Evolutionary conservation across 2,797 vertebrate species (phyloP).

Genomic region (Chelon auratus): DNA sequence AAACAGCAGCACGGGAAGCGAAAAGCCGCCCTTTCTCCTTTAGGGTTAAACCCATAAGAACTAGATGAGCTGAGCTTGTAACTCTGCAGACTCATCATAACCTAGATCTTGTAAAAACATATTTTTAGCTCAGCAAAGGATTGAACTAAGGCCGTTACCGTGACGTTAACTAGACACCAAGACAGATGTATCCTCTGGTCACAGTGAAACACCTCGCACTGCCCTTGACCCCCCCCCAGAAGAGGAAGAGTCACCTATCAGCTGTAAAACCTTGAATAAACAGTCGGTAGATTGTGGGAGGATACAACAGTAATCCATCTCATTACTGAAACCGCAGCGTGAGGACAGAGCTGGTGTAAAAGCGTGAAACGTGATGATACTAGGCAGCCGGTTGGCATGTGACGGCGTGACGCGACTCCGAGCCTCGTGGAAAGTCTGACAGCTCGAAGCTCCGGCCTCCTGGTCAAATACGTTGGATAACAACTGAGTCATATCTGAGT

Average conservation of each 20-base stretch:
- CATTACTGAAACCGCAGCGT: conserved; percentile 7
- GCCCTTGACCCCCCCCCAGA: neutral
- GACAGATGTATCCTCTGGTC: no score
- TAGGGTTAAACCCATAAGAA: neutral
- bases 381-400: conserved; percentile 3
- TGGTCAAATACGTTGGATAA: conserved; percentile 1
- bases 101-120: conserved; percentile 1
- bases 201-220: neutral
- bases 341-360: conserved; percentile 11
- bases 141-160: conserved; percentile 4
- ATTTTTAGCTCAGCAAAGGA: conserved; percentile 4
- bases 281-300: conserved; percentile 20
- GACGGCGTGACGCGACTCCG: neutral
- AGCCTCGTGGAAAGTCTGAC: conserved; percentile 15
- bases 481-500: neutral
- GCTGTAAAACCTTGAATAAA: conserved; percentile 29
- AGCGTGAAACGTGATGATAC: conserved; percentile 23
- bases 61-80: neutral
- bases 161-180: conserved; percentile 27
- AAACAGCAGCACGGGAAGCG: neutral
- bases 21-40: neutral
- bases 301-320: conserved; percentile 16
- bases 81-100: neutral
- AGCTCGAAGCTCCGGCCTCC: neutral
- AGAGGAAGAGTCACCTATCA: conserved; percentile 24